Evolutionary conservation across 2,797 vertebrate species (phyloP).

Genomic region (Hybognathus amarus): DNA sequence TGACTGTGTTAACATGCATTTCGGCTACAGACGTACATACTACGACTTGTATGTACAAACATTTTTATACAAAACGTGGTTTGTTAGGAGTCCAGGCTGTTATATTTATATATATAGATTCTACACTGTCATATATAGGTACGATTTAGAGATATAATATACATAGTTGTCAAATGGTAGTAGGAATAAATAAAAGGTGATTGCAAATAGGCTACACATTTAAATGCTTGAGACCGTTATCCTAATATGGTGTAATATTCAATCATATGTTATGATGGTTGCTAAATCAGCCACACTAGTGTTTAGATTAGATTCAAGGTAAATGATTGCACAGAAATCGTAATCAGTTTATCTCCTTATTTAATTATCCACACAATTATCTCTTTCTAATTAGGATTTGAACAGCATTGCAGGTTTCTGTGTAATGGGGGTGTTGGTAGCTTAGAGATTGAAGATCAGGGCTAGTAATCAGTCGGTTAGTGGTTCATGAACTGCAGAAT

Average conservation of each 20-base stretch:
- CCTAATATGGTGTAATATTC: slow-evolving; percentile 5
- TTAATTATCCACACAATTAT: slow-evolving; percentile 37
- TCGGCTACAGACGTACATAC: background rate
- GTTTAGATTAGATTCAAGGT: slow-evolving; percentile 25
- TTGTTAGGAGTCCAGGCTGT: background rate
- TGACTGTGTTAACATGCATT: slow-evolving; percentile 1
- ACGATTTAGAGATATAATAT: background rate
- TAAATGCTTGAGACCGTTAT: background rate
- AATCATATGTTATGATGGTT: slow-evolving; percentile 17
- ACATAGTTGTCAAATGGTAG: background rate
- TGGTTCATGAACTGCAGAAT: slow-evolving; percentile 23
- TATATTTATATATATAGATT: background rate
- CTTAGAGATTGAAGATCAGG: slow-evolving; percentile 9
- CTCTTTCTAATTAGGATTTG: slow-evolving; percentile 24
- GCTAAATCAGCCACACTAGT: slow-evolving; percentile 17
- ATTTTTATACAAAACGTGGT: slow-evolving; percentile 11
- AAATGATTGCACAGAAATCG: slow-evolving; percentile 10
- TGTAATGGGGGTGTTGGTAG: slow-evolving; percentile 9
- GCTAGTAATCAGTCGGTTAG: slow-evolving; percentile 3
- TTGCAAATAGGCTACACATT: background rate
- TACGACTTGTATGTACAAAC: background rate
- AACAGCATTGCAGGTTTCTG: background rate
- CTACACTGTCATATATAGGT: background rate
- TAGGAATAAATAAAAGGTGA: background rate
- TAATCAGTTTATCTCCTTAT: slow-evolving; percentile 25